phyloP scores from a whole-genome alignment of 2,888 invertebrate species.

The Thumatha senex region DNA sequence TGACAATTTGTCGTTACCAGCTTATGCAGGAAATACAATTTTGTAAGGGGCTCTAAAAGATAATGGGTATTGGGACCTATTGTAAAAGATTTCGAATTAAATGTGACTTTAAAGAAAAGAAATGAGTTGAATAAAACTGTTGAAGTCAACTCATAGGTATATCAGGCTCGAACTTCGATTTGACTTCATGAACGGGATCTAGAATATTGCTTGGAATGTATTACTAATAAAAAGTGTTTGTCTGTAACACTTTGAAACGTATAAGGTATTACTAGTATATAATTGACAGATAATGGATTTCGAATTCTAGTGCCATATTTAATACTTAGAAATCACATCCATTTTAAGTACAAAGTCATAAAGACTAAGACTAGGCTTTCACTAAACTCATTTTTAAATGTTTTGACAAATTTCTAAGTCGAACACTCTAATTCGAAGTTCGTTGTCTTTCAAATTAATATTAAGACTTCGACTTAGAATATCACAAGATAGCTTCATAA shows the following conservation, averaged over 20 bases:
- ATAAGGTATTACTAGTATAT: conserved; percentile 49
- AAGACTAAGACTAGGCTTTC: background rate
- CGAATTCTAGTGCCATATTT: conserved; percentile 9
- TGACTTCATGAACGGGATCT: conserved; percentile 34
- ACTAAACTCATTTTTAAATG: background rate
- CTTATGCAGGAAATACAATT: conserved; percentile 27
- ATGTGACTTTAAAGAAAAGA: conserved; percentile 23
- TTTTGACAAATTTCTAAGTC: background rate
- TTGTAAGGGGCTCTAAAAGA: conserved; percentile 32
- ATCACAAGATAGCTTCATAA: conserved; percentile 78
- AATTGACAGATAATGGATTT: conserved; percentile 45
- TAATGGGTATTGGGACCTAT: conserved; percentile 64
- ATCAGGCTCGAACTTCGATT: conserved; percentile 3
- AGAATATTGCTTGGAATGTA: conserved; percentile 37
- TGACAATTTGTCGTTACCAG: conserved; percentile 43
- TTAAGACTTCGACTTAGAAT: conserved; percentile 67
- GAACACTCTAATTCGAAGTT: conserved; percentile 30
- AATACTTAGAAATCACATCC: background rate
- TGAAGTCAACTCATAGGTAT: conserved; percentile 14
- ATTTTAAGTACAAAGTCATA: background rate
- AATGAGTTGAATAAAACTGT: background rate
- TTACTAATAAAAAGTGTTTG: conserved; percentile 48
- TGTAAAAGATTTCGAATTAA: conserved; percentile 48
- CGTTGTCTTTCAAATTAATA: conserved; percentile 48
- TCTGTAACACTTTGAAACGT: conserved; percentile 63